Base-by-base conservation (phyloP, 2,797 vertebrate species). In the Coregonus suidteri region DNA sequence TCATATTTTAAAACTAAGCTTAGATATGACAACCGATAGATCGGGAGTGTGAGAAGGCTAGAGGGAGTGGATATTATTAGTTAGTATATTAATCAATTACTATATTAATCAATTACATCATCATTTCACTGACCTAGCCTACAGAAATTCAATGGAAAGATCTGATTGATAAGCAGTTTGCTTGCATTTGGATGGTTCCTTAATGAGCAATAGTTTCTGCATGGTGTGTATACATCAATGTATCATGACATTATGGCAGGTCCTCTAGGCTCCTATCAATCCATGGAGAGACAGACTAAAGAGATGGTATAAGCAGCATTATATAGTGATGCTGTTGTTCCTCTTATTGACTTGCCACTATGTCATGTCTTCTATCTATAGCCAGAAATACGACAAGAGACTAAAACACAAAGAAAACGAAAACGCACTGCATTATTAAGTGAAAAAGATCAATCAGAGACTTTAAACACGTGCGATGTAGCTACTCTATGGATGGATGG, bases 1-100 rank as follows among this genome's bases (percentile, higher is more conserved):
- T 81, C 31, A 3, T 71, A 76, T 73, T 73, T 75, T 78, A 69
- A 80, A 78, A 77, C 37, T 47, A 73, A 47, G 75, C 74, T 79
- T 80, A 66, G n/a, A 62, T 62, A 64, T 64, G 20, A 64, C n/a
- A 11, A 20, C 62, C 62, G n/a, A 56, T 56, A 16, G 53, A 56
- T 56, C n/a, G 16, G 59, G 59, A 62, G 65, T 31, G 30, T 66
- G 25, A 4, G 4, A 56, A 31, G 13, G 65, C 65, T 16, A 15
- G 31, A 67, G 65, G 25, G 65, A 34, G 25, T 67, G 31, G 13
- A 62, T 67, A 34, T 34, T 34, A 67, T 67, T 67, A 67, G 59
- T 35, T 15, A 67, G 31, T 34, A 67, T 18, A 67, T 67, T 67
- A 62, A 25, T 54, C 14, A 54, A 4, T 20, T 59, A 20, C 18